phyloP scores from a whole-genome alignment of 1,140 invertebrate species.

The Cotesia chilonis region DNA sequence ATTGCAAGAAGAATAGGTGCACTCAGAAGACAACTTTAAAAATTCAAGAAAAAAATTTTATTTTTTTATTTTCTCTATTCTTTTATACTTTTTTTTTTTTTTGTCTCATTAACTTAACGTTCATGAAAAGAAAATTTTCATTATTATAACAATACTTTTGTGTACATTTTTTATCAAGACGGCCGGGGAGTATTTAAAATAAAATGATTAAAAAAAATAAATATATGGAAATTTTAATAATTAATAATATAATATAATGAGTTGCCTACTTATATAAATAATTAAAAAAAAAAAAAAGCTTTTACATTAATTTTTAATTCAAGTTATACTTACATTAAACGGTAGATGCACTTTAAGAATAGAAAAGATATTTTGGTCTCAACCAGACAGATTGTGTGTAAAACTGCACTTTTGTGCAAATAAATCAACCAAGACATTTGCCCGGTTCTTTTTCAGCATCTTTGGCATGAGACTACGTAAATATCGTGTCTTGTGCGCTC shows the following conservation, averaged over 20 bases:
- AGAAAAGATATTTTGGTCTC: background rate
- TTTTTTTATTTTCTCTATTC: background rate
- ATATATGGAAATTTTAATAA: too few species aligned
- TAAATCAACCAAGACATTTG: constrained; percentile 13
- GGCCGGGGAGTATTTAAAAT: too few species aligned
- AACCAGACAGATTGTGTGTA: constrained; percentile 12
- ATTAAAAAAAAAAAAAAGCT: too few species aligned
- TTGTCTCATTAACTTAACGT: too few species aligned
- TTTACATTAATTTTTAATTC: background rate
- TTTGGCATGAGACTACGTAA: constrained; percentile 19
- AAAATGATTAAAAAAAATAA: too few species aligned
- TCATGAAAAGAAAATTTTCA: too few species aligned
- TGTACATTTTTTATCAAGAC: too few species aligned
- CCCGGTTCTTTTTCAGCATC: background rate
- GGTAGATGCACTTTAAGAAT: too few species aligned
- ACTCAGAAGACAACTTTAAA: constrained; percentile 26
- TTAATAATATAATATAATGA: too few species aligned
- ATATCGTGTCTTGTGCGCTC: background rate
- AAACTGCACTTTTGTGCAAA: constrained; percentile 25
- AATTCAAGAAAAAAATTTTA: background rate
- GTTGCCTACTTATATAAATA: too few species aligned
- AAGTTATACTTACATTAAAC: background rate
- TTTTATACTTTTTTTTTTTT: background rate
- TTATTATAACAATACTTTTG: too few species aligned
- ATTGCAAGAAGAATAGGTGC: constrained; percentile 29